Evolutionary conservation across 2,888 invertebrate species (phyloP).

Genomic region (Lysandra bellargus): DNA sequence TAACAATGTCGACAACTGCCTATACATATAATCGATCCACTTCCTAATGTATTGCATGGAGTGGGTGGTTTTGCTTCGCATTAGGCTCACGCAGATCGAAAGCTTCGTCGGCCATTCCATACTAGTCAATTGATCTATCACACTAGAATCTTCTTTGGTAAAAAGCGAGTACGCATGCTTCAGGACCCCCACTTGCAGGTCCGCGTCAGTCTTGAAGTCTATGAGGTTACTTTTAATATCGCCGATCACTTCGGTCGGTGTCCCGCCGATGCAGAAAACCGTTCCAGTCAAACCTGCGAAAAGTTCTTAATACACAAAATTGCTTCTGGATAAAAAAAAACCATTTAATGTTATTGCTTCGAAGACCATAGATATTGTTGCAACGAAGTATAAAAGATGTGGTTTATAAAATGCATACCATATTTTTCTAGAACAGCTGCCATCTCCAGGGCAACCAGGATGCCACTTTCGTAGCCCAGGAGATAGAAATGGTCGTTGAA

Average conservation of each 20-base stretch:
- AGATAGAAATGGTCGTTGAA: constrained; percentile 51
- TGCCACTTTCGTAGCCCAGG: constrained; percentile 58
- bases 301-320: background rate
- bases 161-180: constrained; percentile 47
- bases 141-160: constrained; percentile 35
- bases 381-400: too few species aligned
- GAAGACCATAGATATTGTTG: too few species aligned
- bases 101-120: constrained; percentile 35
- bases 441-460: constrained; percentile 53
- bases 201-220: constrained; percentile 41
- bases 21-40: constrained; percentile 50
- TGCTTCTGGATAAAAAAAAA: too few species aligned
- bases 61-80: constrained; percentile 53
- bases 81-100: constrained; percentile 46
- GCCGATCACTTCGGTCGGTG: constrained; percentile 48
- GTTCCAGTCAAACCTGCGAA: constrained; percentile 53
- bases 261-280: constrained; percentile 56
- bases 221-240: constrained; percentile 43
- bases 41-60: constrained; percentile 56
- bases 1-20: background rate
- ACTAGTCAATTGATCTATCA: constrained; percentile 43
- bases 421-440: constrained; percentile 55
- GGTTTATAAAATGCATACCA: constrained; percentile 45
- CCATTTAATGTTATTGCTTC: too few species aligned
- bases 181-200: constrained; percentile 46